Evolutionary conservation across 2,888 invertebrate species (phyloP), one percentile per base, ranked within the genome.

Genomic region (Xestia ashworthii): DNA sequence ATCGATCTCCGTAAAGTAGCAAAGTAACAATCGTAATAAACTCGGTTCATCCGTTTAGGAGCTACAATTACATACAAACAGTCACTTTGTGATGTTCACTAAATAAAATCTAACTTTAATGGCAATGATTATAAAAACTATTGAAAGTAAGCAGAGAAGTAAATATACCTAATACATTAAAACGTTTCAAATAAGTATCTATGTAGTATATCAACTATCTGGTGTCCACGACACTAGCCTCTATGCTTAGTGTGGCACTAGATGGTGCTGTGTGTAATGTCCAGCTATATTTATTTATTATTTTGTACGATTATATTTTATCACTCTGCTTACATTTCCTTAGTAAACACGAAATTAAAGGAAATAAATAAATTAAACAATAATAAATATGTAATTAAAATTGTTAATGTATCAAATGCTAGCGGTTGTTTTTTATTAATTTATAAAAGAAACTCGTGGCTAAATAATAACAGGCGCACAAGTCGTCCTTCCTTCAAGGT

Each of bases 301-400:
- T 32, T 32, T 32, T 11, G 14, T 70, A 9, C 46, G 44, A 19
- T 50, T 32, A 53, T 32, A 41, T 81, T 81, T 58, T 8, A 62
- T 32, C 11, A n/a, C 70, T 82, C 77, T 70, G 69, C 83, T 77
- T 81, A 75, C 5, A 19, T 79, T 70, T 80, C 83, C 6, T 53
- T 80, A 55, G 46, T 70, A 19, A 76, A 69, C 41, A 76, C 25
- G n/a, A 78, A 22, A 25, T 65, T 71, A 66, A 50, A 38, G 8
- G 66, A 81, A 65, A 74, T 66, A 75, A 53, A 66, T 81, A 73
- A 66, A 81, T 32, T 50, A 66, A 62, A 73, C 48, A 44, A 44
- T 73, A 62, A 74, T 53, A 14, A 14, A 46, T n/a, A n/a, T n/a
- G n/a, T n/a, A 12, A 71, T 53, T 22, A 46, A 53, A 81, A 46